Percentiles rank a stretch among this genome's conserved stretches.
Evolutionary conservation across 2,797 vertebrate genomes (phyloP).

Genomic region (Platalea minor): DNA sequence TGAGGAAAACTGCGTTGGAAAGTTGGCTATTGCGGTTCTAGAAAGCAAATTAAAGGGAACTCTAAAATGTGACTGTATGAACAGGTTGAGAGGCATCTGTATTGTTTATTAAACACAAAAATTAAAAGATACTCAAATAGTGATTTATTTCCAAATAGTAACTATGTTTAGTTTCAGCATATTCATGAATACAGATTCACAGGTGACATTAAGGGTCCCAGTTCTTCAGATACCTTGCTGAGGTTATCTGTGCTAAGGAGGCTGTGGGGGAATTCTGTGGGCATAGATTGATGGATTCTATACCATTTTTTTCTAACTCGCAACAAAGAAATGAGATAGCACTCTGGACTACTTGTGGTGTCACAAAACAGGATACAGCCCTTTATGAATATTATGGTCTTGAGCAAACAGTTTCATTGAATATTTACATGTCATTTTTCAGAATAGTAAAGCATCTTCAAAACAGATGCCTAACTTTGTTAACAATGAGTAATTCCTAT

Average conservation of each 20-base stretch:
- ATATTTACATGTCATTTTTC: neutral
- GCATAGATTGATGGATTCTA: accelerated
- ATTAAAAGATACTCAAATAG: neutral
- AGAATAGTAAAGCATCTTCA: neutral
- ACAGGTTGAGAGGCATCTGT: neutral
- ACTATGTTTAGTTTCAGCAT: accelerated
- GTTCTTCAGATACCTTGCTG: neutral
- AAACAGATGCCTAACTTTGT: neutral
- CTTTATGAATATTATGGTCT: neutral
- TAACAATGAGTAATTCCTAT: neutral
- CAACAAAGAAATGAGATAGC: neutral
- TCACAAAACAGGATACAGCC: neutral
- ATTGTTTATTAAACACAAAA: neutral
- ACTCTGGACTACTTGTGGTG: neutral
- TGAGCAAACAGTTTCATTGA: neutral
- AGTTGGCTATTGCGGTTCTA: accelerated
- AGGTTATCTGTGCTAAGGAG: neutral
- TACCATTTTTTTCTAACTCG: neutral
- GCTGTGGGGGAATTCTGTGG: neutral
- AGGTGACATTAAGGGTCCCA: accelerated
- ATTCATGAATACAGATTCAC: neutral
- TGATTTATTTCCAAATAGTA: neutral
- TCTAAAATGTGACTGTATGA: neutral
- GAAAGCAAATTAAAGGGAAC: neutral
- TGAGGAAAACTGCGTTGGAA: neutral